Base-by-base conservation (phyloP, 2,888 invertebrate genomes). In the Hecatera dysodea region DNA sequence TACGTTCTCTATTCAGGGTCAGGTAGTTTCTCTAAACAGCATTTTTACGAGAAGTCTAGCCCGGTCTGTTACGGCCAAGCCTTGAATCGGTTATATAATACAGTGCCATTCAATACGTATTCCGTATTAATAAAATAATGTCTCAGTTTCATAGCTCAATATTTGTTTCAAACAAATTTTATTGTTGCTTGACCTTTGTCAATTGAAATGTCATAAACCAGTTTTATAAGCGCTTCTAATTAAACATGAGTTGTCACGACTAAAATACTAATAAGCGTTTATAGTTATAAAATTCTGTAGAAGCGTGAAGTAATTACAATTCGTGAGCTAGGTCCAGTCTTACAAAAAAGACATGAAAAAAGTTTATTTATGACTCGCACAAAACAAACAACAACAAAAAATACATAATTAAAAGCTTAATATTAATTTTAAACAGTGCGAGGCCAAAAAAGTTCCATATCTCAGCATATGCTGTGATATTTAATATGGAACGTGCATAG, bases 181-280 rank as follows among this genome's bases (percentile, higher is more conserved):
- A 64, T 65, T 57, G 9, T 50, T 56, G 36, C 33, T 55, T 81
- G 82, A 83, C 81, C 77, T 83, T 81, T 72, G 22, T 3, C 8
- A 12, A 50, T 67, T 44, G 46, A 61, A 67, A 80, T 66, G 39
- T 61, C 53, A 62, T 42, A 60, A 77, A 81, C 84, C 64, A 62
- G 81, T 81, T 70, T 46, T 67, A 59, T 19, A 33, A 59, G 19
- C 33, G 33, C 15, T 22, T 33, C 27, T 27, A 62, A 67, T 53
- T 7, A 27, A 11, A 50, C 44, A 79, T 65, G 70, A 65, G 53
- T 62, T n/a, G 33, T 57, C 27, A 68, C 27, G 48, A 27, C 33
- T 39, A 63, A 71, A 72, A 72, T 55, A 17, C 50, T 66, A 71
- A 81, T 60, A 36, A 71, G 24, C 33, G 7, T 56, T 27, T 29